Base-by-base conservation (phyloP, 2,888 invertebrate species). In the Anoncus sp. region DNA sequence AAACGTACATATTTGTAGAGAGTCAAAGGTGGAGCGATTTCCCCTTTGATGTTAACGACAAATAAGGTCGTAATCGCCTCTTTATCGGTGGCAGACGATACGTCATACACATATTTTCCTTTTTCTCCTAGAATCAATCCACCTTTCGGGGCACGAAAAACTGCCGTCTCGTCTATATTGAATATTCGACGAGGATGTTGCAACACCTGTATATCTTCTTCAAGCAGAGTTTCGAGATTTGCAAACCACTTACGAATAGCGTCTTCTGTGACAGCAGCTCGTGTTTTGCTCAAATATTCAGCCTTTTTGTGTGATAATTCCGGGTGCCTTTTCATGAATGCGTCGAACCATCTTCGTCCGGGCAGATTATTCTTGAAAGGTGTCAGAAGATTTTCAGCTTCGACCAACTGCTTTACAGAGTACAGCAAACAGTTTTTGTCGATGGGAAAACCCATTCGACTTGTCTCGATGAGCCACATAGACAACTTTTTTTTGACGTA, bases 11-110 rank as follows among this genome's bases (percentile, higher is more conserved):
- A 82, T 59, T 82, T 81, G 63, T 70, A 85, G 38, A 84, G 31
- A n/a, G 81, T 82, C 22, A 84, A 43, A 16, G 83, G 77, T 43
- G 83, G 82, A 10, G 79, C 84, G 18, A 81, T 77, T 62, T 73
- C 75, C 31, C 85, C 83, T 27, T 75, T 73, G 62, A 84, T 82
- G 60, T 82, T 81, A 47, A 82, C 81, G 65, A 63, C 75, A 47
- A 84, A 79, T 35, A 82, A 65, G 51, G 80, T 80, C 1, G 84
- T 81, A 20, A 84, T 63, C 27, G 80, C 79, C 71, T 82, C 83
- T 73, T 82, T 80, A 45, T 53, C 63, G 45, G 72, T 79, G 9
- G 73, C 72, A 12, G 66, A 70, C 47, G 73, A 24, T 43, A 65
- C 66, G 20, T 75, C 79, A 57, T 81, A 77, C 35, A 74, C 71